These are phyloP conservation scores for Crossocerus cetratus DNA, from an alignment of 2,888 invertebrate genomes.

Conservation along the genomic window DNA sequence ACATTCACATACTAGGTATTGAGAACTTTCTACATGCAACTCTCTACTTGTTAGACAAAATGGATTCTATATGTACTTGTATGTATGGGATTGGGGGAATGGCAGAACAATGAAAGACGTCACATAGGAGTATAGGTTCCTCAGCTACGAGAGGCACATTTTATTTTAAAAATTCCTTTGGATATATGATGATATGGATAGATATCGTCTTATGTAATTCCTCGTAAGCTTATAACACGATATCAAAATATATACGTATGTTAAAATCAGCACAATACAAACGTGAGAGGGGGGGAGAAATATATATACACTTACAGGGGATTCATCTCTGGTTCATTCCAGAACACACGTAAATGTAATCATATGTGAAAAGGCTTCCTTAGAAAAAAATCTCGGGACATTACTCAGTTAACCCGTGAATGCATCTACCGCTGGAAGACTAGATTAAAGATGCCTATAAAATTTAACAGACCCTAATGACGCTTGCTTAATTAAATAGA, in stretches of 20 bases:
- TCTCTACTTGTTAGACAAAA: too few species aligned
- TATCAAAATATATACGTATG: constrained; percentile 37
- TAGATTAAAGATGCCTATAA: constrained; percentile 67
- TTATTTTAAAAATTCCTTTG: constrained; percentile 32
- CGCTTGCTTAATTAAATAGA: constrained; percentile 40
- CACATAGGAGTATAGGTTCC: not conserved
- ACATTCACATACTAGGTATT: too few species aligned
- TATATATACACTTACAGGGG: constrained; percentile 50
- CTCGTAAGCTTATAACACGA: constrained; percentile 37
- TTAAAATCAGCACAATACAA: constrained; percentile 27
- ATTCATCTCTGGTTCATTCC: constrained; percentile 28
- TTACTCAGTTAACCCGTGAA: constrained; percentile 24
- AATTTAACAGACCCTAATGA: constrained; percentile 57
- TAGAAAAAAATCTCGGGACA: constrained; percentile 19
- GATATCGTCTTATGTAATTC: constrained; percentile 36
- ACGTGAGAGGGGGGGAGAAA: constrained; percentile 21
- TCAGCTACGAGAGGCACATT: constrained; percentile 20
- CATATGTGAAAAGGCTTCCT: constrained; percentile 17
- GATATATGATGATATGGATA: constrained; percentile 31
- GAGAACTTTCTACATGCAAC: too few species aligned
- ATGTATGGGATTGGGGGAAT: too few species aligned
- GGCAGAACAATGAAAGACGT: too few species aligned
- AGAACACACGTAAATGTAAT: constrained; percentile 29
- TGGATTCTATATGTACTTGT: too few species aligned
- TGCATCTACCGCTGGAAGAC: constrained; percentile 67